Evolutionary conservation across 2,797 vertebrate species (phyloP).

Genomic region (Ciconia nigra): DNA sequence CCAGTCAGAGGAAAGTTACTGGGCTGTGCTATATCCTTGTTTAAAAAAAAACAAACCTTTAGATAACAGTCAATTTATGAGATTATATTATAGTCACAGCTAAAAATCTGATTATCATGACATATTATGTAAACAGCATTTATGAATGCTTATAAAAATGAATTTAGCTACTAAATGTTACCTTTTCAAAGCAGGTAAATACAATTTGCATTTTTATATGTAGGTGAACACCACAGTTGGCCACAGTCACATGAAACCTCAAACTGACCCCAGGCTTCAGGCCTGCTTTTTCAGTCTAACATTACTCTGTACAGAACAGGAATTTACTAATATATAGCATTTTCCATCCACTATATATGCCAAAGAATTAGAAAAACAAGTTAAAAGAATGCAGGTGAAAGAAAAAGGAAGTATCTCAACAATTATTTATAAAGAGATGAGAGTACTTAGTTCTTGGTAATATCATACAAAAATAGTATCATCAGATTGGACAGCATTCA

Average conservation of each 20-base stretch:
- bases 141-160: background rate
- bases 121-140: slow-evolving; percentile 2
- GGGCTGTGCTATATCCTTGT: background rate
- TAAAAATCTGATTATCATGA: background rate
- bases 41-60: background rate
- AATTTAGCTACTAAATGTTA: background rate
- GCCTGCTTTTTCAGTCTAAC: background rate
- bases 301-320: background rate
- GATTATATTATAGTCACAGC: background rate
- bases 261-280: background rate
- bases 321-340: background rate
- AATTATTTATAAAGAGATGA: background rate
- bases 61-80: background rate
- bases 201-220: background rate
- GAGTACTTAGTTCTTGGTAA: background rate
- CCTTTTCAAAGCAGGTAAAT: background rate
- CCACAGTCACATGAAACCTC: background rate
- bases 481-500: background rate
- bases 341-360: background rate
- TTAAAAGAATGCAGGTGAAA: background rate
- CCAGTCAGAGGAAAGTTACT: background rate
- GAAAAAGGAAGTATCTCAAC: background rate
- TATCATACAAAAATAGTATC: background rate
- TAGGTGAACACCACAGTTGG: background rate
- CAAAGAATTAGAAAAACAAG: background rate